Evolutionary conservation across 1,140 invertebrate genomes (phyloP).

Genomic region (Venustaconcha ellipsiformis): DNA sequence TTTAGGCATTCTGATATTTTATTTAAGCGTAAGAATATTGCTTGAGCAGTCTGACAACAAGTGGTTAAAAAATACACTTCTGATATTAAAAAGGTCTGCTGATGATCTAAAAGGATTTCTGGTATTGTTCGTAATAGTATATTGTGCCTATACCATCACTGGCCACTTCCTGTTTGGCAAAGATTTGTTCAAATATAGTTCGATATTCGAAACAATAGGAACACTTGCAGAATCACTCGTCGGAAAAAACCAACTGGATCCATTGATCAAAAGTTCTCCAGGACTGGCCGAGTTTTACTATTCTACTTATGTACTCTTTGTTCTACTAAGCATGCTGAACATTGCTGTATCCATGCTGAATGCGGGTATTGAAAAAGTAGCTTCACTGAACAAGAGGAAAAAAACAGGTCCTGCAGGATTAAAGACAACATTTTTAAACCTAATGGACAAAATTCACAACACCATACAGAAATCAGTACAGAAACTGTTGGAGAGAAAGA

Average conservation of each 20-base stretch:
- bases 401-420: no score
- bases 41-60: conserved; percentile 46
- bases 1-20: conserved; percentile 34
- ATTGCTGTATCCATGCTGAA: conserved; percentile 87
- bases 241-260: conserved; percentile 81
- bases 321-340: conserved; percentile 83
- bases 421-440: no score
- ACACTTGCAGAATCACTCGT: conserved; percentile 71
- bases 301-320: conserved; percentile 80
- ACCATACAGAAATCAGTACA: no score
- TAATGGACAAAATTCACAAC: no score
- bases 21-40: conserved; percentile 32
- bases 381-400: no score
- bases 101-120: conserved; percentile 50
- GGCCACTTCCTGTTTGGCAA: conserved; percentile 51
- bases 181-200: conserved; percentile 42
- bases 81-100: conserved; percentile 28
- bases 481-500: no score
- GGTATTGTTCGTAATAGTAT: conserved; percentile 53
- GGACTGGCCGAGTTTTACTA: conserved; percentile 83
- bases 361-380: conserved; percentile 71
- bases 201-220: conserved; percentile 41
- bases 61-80: conserved; percentile 34
- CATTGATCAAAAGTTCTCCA: conserved; percentile 77
- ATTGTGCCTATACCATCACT: conserved; percentile 48